Evolutionary conservation across 2,797 vertebrate genomes (phyloP).

Genomic region (Petrocephalus sullivani): DNA sequence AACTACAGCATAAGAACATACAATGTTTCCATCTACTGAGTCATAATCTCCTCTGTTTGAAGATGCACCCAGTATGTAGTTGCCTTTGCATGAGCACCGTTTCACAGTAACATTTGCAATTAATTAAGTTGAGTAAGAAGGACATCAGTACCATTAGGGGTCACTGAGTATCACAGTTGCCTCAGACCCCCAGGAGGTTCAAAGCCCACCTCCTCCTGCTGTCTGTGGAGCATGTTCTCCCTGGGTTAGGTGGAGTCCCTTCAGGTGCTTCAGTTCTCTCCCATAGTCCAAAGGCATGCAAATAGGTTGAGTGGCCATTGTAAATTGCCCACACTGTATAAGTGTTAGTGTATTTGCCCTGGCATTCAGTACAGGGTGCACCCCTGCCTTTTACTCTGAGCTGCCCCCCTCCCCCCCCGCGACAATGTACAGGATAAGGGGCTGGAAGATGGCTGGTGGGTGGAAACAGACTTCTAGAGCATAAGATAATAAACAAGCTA

Average conservation of each 20-base stretch:
- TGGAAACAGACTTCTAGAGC: background rate
- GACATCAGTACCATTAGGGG: background rate
- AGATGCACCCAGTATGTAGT: background rate
- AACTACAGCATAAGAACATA: background rate
- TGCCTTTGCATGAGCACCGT: background rate
- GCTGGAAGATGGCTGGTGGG: background rate
- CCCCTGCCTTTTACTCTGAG: too few species aligned
- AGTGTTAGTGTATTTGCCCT: background rate
- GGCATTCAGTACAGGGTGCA: background rate
- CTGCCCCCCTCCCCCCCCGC: background rate
- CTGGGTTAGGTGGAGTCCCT: background rate
- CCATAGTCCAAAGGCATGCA: background rate
- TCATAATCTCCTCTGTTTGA: background rate
- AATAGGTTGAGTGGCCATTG: background rate
- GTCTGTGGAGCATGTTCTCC: background rate
- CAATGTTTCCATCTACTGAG: background rate
- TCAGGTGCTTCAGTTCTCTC: background rate
- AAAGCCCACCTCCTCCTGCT: background rate
- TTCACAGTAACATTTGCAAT: background rate
- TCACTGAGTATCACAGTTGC: background rate
- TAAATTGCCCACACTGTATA: background rate
- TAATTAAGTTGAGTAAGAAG: background rate
- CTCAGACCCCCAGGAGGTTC: background rate
- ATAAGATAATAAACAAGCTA: background rate
- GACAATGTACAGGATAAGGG: background rate